Evolutionary conservation across 1,140 invertebrate genomes (phyloP).

Genomic region (Elysia chlorotica): DNA sequence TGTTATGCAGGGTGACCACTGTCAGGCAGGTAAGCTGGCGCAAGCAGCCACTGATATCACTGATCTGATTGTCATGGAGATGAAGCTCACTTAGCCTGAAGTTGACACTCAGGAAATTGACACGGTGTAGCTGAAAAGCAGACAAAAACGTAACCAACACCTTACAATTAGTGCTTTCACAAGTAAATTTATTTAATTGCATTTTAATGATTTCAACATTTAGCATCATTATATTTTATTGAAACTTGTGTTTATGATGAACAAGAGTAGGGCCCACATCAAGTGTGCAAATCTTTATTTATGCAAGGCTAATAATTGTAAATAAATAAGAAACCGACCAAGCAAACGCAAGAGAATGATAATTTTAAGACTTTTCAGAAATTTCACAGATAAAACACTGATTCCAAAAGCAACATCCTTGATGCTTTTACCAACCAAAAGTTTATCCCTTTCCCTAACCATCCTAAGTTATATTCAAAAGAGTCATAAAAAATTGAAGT

Average conservation of each 20-base stretch:
- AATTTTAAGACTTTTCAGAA: too few species aligned
- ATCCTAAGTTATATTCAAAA: too few species aligned
- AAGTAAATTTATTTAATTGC: background rate
- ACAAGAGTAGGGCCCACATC: background rate
- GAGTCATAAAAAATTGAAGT: background rate
- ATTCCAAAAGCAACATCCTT: too few species aligned
- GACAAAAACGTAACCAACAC: background rate
- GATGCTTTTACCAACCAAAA: too few species aligned
- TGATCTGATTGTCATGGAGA: slow-evolving; percentile 54
- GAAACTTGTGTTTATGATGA: background rate
- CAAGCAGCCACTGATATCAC: slow-evolving; percentile 45
- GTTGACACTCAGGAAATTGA: slow-evolving; percentile 43
- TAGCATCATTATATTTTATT: background rate
- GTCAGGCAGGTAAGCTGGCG: slow-evolving; percentile 49
- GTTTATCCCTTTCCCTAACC: too few species aligned
- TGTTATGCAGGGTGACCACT: slow-evolving; percentile 54
- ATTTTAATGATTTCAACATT: background rate
- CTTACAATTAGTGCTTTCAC: background rate
- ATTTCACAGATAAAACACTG: too few species aligned
- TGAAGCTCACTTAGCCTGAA: slow-evolving; percentile 50
- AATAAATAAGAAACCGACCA: too few species aligned
- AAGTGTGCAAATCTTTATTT: background rate
- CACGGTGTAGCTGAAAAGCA: slow-evolving; percentile 40
- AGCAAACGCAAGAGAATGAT: too few species aligned
- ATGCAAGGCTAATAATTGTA: background rate